Conservation (phyloP, 2,113 vertebrate species). For the Emydocephalus ijimae region DNA sequence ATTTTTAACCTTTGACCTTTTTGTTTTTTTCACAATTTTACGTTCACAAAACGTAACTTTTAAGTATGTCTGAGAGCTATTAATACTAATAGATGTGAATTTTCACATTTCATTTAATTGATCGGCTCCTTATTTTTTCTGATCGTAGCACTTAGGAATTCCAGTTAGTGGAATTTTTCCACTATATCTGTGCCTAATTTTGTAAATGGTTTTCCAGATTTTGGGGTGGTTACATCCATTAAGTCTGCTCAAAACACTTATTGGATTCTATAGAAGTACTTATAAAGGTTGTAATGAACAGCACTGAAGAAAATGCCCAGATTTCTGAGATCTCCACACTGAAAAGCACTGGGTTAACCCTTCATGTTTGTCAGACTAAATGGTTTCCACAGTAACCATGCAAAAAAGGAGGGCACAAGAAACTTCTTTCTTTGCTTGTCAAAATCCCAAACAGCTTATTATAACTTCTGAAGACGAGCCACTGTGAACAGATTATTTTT, state of each 20-base stretch:
- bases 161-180: neutral
- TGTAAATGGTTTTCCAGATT: neutral
- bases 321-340: slow-evolving; percentile 45
- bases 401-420: slow-evolving; percentile 41
- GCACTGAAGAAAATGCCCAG: slow-evolving; percentile 34
- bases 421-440: slow-evolving; percentile 47
- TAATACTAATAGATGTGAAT: slow-evolving; percentile 26
- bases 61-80: neutral
- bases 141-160: neutral
- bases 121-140: neutral
- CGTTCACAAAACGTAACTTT: neutral
- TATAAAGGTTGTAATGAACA: slow-evolving; percentile 24
- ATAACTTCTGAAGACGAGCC: slow-evolving; percentile 43
- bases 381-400: slow-evolving; percentile 70
- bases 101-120: neutral
- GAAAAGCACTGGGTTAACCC: slow-evolving; percentile 47
- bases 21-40: neutral
- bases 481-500: slow-evolving; percentile 33
- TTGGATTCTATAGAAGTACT: slow-evolving; percentile 5
- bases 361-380: slow-evolving; percentile 47
- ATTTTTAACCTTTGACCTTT: neutral
- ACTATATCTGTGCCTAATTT: neutral
- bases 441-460: slow-evolving; percentile 48
- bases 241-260: slow-evolving; percentile 16
- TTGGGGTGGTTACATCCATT: neutral